These are phyloP conservation scores for Megalopta genalis DNA, from an alignment of 1,140 invertebrate genomes.

Conservation along the genomic window DNA sequence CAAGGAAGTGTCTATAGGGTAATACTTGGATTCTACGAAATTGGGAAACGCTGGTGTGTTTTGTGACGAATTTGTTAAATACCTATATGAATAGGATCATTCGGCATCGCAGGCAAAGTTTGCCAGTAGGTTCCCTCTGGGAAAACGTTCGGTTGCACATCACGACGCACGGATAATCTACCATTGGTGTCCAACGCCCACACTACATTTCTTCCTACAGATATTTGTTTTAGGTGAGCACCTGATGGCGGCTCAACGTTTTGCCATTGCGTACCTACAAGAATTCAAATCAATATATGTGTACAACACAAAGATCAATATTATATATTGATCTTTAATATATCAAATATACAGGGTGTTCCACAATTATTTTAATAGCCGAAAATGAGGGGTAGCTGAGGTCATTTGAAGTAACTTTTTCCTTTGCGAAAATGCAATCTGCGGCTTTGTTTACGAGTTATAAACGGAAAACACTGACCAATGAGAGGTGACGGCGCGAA, in stretches of 20 bases:
- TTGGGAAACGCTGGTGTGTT: constrained; percentile 32
- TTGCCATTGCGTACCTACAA: constrained; percentile 81
- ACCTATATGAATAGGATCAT: constrained; percentile 82
- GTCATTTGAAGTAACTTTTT: too few species aligned
- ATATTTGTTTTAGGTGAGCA: constrained; percentile 87
- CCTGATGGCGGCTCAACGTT: constrained; percentile 84
- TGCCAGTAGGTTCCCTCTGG: constrained; percentile 89
- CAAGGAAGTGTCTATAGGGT: background rate
- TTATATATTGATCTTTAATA: too few species aligned
- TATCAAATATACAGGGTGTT: too few species aligned
- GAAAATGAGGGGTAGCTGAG: too few species aligned
- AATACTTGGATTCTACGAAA: constrained; percentile 9
- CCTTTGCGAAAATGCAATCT: too few species aligned
- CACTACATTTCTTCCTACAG: constrained; percentile 85
- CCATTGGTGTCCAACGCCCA: constrained; percentile 85
- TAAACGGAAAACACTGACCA: too few species aligned
- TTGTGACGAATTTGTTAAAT: constrained; percentile 27
- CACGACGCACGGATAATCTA: constrained; percentile 84
- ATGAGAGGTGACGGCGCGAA: too few species aligned
- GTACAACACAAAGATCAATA: background rate
- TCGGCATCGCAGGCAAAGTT: constrained; percentile 81
- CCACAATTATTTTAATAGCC: too few species aligned
- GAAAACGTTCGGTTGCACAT: constrained; percentile 83
- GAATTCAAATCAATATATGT: background rate
- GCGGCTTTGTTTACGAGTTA: too few species aligned